Evolutionary conservation across 1,140 invertebrate species (phyloP), one percentile per base, ranked within the genome.

Genomic region (Drosophila kurseongensis): DNA sequence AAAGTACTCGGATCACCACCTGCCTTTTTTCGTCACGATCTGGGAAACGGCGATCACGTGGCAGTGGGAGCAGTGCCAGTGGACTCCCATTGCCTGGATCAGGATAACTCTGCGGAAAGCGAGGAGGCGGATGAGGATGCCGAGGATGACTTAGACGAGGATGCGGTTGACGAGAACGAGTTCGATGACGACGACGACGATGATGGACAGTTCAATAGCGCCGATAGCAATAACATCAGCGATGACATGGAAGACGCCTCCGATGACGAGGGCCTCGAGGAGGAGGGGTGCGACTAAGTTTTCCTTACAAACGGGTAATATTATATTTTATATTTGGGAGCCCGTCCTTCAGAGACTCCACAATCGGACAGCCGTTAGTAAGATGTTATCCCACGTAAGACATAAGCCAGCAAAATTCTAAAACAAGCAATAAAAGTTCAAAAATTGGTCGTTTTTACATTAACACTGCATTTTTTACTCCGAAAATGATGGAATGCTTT

Each of bases 41-140:
- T 79, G 44, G 82, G 82, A 8, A 86, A 88, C 40, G 82, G 82
- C 0, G 82, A 86, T 27, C 83, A 86, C 29, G 41, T 68, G 7
- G 83, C 65, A 6, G 6, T 57, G 12, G 71, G 62, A 0, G n/a
- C 55, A 23, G 47, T 44, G 5, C 50, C 47, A 4, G 9, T 66
- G 47, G 61, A 54, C n/a, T n/a, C 47, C 18, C 27, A 44, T 1
- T n/a, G n/a, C 29, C 2, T 29, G 18, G 38, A 42, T 8, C 48
- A 55, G 23, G 47, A 62, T 1, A 29, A n/a, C 12, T 73, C 41
- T 4, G 14, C 16, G 0, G 76, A 57, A 8, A 65, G 55, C 4
- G 72, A 84, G 1, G 27, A 36, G 1, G 55, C 36, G 4, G 48
- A 66, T 1, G 61, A 38, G 5, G 78, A 62, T 0, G 77, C n/a